A percentile compares a stretch with the other conserved stretches of the same genome.
These are phyloP conservation scores for Lota lota DNA, from an alignment of 2,113 vertebrate genomes.

Conservation along the genomic window DNA sequence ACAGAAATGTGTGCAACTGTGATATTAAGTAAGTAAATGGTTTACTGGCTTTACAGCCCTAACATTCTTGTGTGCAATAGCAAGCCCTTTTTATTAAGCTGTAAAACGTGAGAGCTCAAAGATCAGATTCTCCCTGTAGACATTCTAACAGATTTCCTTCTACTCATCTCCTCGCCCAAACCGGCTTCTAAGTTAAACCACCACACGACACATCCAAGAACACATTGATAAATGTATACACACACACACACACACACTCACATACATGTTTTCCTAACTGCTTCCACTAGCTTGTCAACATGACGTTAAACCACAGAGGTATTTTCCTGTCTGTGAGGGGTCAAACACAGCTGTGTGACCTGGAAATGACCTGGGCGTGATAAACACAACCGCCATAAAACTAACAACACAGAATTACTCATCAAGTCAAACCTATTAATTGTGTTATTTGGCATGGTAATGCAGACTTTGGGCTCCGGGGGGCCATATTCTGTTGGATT, in stretches of 20 bases:
- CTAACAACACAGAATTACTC: slow-evolving; percentile 3
- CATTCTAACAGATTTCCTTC: slow-evolving; percentile 34
- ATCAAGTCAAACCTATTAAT: neutral
- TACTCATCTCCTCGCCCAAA: slow-evolving; percentile 31
- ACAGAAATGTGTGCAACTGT: slow-evolving; percentile 30
- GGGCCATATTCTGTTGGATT: no score
- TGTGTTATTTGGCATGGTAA: neutral
- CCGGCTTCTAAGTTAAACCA: slow-evolving; percentile 24
- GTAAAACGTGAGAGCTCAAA: slow-evolving; percentile 53
- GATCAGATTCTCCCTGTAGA: slow-evolving; percentile 57
- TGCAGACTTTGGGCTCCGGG: no score
- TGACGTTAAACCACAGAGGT: slow-evolving; percentile 30
- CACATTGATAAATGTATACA: neutral
- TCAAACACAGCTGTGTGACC: slow-evolving; percentile 45
- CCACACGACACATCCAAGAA: slow-evolving; percentile 2
- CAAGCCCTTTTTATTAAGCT: slow-evolving; percentile 46
- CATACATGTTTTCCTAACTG: neutral
- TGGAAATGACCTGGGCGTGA: slow-evolving; percentile 43
- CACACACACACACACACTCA: slow-evolving; percentile 8
- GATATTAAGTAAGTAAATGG: slow-evolving; percentile 49
- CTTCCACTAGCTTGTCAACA: slow-evolving; percentile 18
- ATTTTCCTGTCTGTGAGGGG: slow-evolving; percentile 42
- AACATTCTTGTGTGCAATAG: slow-evolving; percentile 45
- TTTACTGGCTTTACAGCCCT: slow-evolving; percentile 51
- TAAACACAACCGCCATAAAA: slow-evolving; percentile 38